Evolutionary conservation across 2,113 vertebrate genomes (phyloP), one percentile per base, ranked within the genome.

Genomic region (Rhagologus leucostigma): DNA sequence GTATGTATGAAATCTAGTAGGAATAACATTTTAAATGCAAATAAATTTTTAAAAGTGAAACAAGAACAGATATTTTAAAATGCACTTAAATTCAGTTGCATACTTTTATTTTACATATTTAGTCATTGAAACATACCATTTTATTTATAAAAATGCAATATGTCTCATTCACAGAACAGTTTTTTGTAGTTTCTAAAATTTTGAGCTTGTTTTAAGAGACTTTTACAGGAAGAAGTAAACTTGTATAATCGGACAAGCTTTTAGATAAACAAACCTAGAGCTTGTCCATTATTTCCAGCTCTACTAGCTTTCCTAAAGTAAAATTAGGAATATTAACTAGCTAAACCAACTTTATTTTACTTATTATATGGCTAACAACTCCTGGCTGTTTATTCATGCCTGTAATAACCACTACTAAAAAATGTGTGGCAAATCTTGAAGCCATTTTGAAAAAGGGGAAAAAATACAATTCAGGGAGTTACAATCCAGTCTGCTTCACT

Each of bases 111-210:
- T 68, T 41, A 76, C 3, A 13, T 29, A 32, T 21, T 6, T 37
- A 64, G 11, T 35, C 6, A 41, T 4, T 88, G 29, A 74, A 94
- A 41, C 1, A 74, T 78, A 52, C 4, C 2, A 46, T 2, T 55
- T 7, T 12, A 47, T 59, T 63, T 76, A 46, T 47, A 37, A 59
- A 86, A 90, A 80, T 59, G 14, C 2, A 50, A 5, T 10, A n/a
- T 39, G 3, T n/a, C 13, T 63, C 13, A 13, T 27, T 2, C 9
- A 52, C 5, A 75, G 49, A 21, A 49, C 10, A 0, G 0, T 64
- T 76, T 78, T 64, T 47, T 32, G 19, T 44, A 21, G 52, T 52
- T 52, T 44, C 14, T 33, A 50, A 56, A 56, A 52, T 73, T 49
- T 59, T 84, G 3, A 3, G 6, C 4, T 81, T 49, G 30, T 74